Base-by-base conservation (phyloP, 2,113 vertebrate genomes). In the Aythya baeri region DNA sequence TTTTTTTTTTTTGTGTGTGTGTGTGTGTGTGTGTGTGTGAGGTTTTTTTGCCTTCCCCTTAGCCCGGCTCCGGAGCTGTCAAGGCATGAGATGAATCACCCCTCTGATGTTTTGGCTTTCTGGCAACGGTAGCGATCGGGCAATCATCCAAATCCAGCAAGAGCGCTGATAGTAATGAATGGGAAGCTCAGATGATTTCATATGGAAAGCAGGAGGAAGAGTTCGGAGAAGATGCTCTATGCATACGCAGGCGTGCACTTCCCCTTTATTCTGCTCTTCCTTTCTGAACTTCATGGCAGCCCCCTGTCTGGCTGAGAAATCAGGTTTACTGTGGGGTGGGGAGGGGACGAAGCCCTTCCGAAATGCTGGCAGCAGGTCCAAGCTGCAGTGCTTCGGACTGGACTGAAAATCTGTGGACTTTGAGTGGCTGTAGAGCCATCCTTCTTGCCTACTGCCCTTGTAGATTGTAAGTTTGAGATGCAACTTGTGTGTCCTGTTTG, bases 61-160 rank as follows among this genome's bases (percentile, higher is more conserved):
- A 89, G 50, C 93, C 65, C 52, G 36, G 65, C 73, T 88, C 83
- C 16, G 4, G 93, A 72, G 83, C 88, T 95, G 93, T 90, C 88
- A n/a, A 68, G 49, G 93, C 93, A 61, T 43, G 43, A 27, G 76
- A 72, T 94, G 86, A 93, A 82, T 96, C 89, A 91, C 68, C 83
- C 65, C 72, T 29, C 72, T 38, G 91, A 78, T 71, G 72, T 63
- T 91, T 86, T 4, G 90, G 93, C 52, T 91, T 88, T 90, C 89
- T 95, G 89, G 88, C 85, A 52, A 1, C 5, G 6, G 72, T 2
- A 61, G 91, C 22, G 7, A 0, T 32, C 50, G 85, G 96, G 91
- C 88, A 74, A 68, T 58, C 34, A 13, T 93, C 90, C 93, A 93
- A 77, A 55, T 44, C 23, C 75, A 32, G 72, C 55, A 18, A 57